Percentiles rank a stretch among this genome's conserved stretches.
phyloP scores from a whole-genome alignment of 2,888 invertebrate genomes.

The Didymodactylos carnosus region DNA sequence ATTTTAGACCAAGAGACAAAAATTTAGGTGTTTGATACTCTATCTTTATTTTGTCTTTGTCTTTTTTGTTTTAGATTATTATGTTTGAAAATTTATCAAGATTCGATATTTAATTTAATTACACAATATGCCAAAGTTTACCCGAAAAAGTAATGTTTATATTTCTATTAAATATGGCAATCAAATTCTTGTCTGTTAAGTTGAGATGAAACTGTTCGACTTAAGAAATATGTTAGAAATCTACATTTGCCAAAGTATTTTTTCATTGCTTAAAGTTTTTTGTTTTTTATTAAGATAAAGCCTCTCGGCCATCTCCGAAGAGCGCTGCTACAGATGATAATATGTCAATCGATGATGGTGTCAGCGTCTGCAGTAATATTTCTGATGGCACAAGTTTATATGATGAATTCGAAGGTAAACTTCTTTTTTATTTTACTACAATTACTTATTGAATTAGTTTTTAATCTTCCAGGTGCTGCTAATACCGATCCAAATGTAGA shows the following conservation, averaged over 20 bases:
- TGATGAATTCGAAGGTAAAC: not conserved
- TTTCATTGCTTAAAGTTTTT: no score
- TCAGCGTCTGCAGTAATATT: not conserved
- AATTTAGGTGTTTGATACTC: no score
- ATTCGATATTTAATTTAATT: no score
- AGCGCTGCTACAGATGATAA: not conserved
- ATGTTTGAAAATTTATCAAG: no score
- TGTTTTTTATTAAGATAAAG: not conserved
- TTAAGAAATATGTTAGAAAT: no score
- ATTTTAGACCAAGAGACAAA: no score
- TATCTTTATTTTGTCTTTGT: not conserved
- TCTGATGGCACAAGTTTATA: not conserved
- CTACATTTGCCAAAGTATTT: no score
- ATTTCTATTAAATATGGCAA: not conserved
- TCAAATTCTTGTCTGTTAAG: not conserved
- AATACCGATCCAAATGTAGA: not conserved
- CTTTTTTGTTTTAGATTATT: not conserved
- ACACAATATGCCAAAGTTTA: not conserved
- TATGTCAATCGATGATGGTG: not conserved
- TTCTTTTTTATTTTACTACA: not conserved
- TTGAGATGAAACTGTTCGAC: not conserved
- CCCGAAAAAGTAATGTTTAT: not conserved
- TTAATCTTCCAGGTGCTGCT: not conserved
- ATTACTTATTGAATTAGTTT: not conserved
- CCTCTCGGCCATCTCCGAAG: not conserved